Evolutionary conservation across 1,140 invertebrate species (phyloP).

Genomic region (Aphelinus atriplicis): DNA sequence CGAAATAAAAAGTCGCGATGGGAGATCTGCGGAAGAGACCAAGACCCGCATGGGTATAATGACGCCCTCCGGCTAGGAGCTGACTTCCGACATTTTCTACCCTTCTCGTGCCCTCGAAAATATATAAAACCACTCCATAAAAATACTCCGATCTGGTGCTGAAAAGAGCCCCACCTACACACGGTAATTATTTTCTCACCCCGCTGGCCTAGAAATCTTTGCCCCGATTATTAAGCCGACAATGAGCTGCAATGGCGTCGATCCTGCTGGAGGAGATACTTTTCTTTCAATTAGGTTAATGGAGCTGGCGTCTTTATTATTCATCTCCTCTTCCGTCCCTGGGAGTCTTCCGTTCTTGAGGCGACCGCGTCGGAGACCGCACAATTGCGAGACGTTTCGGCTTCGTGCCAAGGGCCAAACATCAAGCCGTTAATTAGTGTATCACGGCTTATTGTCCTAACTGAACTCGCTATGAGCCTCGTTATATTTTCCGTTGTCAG

Average conservation of each 20-base stretch:
- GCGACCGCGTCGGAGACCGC: no score
- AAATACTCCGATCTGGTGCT: no score
- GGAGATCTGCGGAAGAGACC: no score
- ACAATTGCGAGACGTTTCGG: background rate
- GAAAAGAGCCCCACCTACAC: no score
- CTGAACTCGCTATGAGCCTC: background rate
- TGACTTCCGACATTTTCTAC: background rate
- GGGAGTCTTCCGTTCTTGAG: background rate
- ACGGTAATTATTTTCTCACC: conserved; percentile 12
- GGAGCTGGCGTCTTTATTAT: background rate
- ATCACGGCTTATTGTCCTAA: background rate
- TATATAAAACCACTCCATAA: no score
- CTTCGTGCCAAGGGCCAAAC: background rate
- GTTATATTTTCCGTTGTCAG: background rate
- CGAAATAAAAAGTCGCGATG: no score
- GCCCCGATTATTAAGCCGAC: background rate
- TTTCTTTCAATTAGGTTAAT: conserved; percentile 33
- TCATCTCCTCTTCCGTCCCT: no score
- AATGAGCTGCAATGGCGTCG: background rate
- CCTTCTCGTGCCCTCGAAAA: no score
- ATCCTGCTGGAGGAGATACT: conserved; percentile 2
- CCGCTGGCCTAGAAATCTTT: background rate
- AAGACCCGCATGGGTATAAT: background rate
- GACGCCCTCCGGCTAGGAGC: conserved; percentile 10
- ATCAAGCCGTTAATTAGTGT: conserved; percentile 17